Conservation (phyloP, 92 coral and sea anemone species). For the Porites evermanni region DNA sequence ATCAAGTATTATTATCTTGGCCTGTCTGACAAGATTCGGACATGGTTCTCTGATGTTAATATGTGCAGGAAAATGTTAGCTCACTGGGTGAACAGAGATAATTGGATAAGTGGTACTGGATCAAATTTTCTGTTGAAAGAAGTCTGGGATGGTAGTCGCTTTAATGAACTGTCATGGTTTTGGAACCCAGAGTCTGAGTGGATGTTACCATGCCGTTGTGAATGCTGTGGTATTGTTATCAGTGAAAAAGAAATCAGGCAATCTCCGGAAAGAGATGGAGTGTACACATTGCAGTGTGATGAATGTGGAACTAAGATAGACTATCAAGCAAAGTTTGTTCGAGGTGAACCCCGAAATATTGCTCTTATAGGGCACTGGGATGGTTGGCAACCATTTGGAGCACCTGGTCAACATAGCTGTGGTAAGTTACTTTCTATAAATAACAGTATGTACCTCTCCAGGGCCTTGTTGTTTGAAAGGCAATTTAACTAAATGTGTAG, state of each 20-base stretch:
- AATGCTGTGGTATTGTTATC: slow-evolving; percentile 19
- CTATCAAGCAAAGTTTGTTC: slow-evolving; percentile 28
- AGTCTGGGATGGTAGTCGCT: slow-evolving; percentile 28
- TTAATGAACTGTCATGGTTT: slow-evolving; percentile 33
- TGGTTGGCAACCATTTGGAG: slow-evolving; percentile 73
- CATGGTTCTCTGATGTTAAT: slow-evolving; percentile 53
- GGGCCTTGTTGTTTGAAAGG: background rate
- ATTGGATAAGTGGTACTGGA: slow-evolving; percentile 6
- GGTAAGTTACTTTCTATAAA: slow-evolving; percentile 17
- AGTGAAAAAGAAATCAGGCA: slow-evolving; percentile 20
- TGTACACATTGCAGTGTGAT: slow-evolving; percentile 25
- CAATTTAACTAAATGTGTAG: background rate
- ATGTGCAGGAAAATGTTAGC: slow-evolving; percentile 68
- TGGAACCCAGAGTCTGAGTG: slow-evolving; percentile 30
- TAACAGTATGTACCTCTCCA: background rate
- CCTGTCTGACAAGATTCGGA: slow-evolving; percentile 61
- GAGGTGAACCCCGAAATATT: slow-evolving; percentile 64
- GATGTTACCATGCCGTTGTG: slow-evolving; percentile 27
- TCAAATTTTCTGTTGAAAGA: slow-evolving; percentile 33
- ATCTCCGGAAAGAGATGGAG: slow-evolving; percentile 20
- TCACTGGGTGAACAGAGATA: slow-evolving; percentile 67
- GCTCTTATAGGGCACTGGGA: slow-evolving; percentile 69
- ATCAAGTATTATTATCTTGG: slow-evolving; percentile 72
- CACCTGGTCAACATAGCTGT: slow-evolving; percentile 61
- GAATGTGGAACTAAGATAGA: slow-evolving; percentile 15